Conservation (phyloP, 2,888 invertebrate species). For the Drosophila pseudotakahashii region DNA sequence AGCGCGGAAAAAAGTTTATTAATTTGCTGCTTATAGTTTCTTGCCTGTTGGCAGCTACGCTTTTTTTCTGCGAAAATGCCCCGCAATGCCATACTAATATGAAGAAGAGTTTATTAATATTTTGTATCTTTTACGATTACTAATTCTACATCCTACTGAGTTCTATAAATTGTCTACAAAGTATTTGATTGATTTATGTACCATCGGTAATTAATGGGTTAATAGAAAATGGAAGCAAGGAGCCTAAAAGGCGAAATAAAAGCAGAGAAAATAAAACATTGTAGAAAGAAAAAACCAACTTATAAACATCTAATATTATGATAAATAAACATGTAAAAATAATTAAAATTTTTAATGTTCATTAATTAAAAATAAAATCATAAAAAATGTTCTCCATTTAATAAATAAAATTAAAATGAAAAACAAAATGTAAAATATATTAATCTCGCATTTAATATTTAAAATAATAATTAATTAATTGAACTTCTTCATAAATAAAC, state of each 20-base stretch:
- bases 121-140: background rate
- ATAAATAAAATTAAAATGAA: no score
- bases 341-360: no score
- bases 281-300: background rate
- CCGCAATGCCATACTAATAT: conserved; percentile 13
- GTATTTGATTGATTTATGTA: background rate
- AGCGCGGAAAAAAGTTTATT: conserved; percentile 35
- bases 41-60: conserved; percentile 57
- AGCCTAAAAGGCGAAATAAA: background rate
- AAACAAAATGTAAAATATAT: no score
- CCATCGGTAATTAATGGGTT: background rate
- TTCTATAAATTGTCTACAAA: background rate
- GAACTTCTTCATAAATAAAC: no score
- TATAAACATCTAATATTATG: no score
- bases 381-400: no score
- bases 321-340: no score
- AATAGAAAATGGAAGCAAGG: background rate
- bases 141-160: background rate
- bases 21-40: conserved; percentile 26
- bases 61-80: conserved; percentile 51
- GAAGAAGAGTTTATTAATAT: background rate
- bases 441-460: no score
- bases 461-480: no score
- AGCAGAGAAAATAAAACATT: background rate
- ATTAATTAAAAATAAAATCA: no score